A percentile compares a stretch with the other conserved stretches of the same genome.
These are phyloP conservation scores for Lacerta bilineata DNA, from an alignment of 2,797 vertebrate genomes.

Conservation along the genomic window DNA sequence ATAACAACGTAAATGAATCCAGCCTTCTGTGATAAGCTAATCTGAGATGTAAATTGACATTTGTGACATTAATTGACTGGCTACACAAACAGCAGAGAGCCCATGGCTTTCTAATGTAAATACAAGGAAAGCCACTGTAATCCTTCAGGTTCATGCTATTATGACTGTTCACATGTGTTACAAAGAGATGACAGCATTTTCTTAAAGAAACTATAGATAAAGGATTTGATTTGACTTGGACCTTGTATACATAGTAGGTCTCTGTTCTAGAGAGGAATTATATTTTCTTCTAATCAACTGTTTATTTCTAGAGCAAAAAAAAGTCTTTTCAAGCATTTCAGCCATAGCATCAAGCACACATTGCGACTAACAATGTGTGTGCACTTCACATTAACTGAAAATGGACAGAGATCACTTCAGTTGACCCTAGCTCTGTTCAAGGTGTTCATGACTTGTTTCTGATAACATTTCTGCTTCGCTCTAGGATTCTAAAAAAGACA, in stretches of 20 bases:
- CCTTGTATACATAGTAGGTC: neutral
- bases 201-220: slow-evolving; percentile 25
- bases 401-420: neutral
- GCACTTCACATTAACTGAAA: too few relatives aligned
- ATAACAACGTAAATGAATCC: slow-evolving; percentile 43
- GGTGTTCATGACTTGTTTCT: neutral
- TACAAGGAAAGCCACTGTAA: slow-evolving; percentile 32
- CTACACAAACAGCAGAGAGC: slow-evolving; percentile 40
- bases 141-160: neutral
- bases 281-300: neutral
- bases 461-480: neutral
- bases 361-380: neutral
- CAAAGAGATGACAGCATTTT: neutral
- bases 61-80: slow-evolving; percentile 54
- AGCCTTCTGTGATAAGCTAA: slow-evolving; percentile 33
- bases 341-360: neutral
- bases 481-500: neutral
- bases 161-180: slow-evolving; percentile 36
- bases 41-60: slow-evolving; percentile 49
- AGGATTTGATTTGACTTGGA: slow-evolving; percentile 20
- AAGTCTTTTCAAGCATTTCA: neutral
- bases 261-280: neutral
- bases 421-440: too few relatives aligned
- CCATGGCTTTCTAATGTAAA: slow-evolving; percentile 50
- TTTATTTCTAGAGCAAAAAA: neutral